A percentile compares a stretch with the other conserved stretches of the same genome.
Evolutionary conservation across 2,797 vertebrate genomes (phyloP).

Genomic region (Valencia hispanica): DNA sequence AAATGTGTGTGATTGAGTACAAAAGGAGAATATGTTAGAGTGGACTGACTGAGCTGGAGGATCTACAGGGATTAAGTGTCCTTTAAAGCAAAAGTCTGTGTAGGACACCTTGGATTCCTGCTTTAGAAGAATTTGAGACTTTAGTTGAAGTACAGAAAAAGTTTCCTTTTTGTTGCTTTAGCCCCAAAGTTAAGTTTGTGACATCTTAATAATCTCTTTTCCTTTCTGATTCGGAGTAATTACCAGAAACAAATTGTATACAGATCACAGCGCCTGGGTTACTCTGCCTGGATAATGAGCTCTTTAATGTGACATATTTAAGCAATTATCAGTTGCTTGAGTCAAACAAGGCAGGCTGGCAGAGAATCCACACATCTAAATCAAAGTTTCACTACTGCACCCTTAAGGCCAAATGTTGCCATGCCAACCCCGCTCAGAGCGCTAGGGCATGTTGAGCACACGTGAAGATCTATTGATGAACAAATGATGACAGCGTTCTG

Average conservation of each 20-base stretch:
- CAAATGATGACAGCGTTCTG: conserved; percentile 37
- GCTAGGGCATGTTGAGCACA: conserved; percentile 58
- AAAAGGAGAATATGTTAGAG: conserved; percentile 59
- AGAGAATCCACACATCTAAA: conserved; percentile 32
- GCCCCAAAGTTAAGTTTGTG: conserved; percentile 3
- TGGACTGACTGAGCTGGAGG: conserved; percentile 45
- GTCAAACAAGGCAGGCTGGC: conserved; percentile 43
- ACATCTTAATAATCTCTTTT: neutral
- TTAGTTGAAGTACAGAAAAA: conserved; percentile 21
- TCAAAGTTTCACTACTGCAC: conserved; percentile 40
- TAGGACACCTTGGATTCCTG: conserved; percentile 21
- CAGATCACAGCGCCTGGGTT: conserved; percentile 23
- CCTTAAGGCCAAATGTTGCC: conserved; percentile 50
- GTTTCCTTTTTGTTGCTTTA: conserved; percentile 3
- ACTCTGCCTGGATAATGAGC: conserved; percentile 29
- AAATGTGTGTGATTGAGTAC: conserved; percentile 60
- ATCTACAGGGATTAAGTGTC: conserved; percentile 50
- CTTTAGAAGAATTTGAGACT: conserved; percentile 6
- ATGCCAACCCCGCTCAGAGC: conserved; percentile 35
- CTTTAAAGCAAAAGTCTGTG: conserved; percentile 22
- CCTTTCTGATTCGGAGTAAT: conserved; percentile 1
- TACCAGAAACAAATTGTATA: conserved; percentile 21
- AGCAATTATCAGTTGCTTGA: conserved; percentile 57
- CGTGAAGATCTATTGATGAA: conserved; percentile 48
- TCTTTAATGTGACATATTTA: conserved; percentile 60